Conservation (phyloP, 2,888 invertebrate genomes). For the Leucania comma region DNA sequence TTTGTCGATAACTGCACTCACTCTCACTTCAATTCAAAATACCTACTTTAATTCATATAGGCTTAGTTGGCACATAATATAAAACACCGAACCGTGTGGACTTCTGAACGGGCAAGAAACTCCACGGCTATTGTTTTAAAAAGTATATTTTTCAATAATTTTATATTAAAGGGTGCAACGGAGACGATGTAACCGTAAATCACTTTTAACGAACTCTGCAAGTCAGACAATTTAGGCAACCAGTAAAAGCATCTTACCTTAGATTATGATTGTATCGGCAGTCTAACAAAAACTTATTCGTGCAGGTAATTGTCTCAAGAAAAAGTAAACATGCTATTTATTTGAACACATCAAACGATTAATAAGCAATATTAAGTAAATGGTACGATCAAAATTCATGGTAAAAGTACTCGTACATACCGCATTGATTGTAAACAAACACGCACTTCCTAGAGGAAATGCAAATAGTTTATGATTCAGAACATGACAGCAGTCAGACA, state of each 20-base stretch:
- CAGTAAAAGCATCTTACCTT: not conserved
- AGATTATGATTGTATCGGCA: not conserved
- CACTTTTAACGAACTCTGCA: not conserved
- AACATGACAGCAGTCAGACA: not conserved
- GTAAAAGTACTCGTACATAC: constrained; percentile 34
- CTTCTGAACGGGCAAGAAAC: too few species aligned
- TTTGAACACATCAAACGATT: constrained; percentile 10
- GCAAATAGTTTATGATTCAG: constrained; percentile 55
- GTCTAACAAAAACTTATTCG: constrained; percentile 23
- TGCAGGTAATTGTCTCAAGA: constrained; percentile 51
- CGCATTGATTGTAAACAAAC: constrained; percentile 48
- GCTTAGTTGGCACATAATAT: too few species aligned
- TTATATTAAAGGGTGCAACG: not conserved
- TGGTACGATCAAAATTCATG: constrained; percentile 26
- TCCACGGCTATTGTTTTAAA: too few species aligned
- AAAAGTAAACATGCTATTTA: constrained; percentile 44
- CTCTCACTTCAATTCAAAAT: too few species aligned
- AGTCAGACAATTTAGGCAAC: not conserved
- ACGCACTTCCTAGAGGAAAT: constrained; percentile 65
- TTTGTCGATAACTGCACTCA: too few species aligned
- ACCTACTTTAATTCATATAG: too few species aligned
- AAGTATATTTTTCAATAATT: too few species aligned
- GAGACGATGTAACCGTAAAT: not conserved
- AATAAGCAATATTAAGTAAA: constrained; percentile 30
- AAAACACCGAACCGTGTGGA: too few species aligned